Evolutionary conservation across 1,140 invertebrate species (phyloP).

Genomic region (Notospermus geniculatus): DNA sequence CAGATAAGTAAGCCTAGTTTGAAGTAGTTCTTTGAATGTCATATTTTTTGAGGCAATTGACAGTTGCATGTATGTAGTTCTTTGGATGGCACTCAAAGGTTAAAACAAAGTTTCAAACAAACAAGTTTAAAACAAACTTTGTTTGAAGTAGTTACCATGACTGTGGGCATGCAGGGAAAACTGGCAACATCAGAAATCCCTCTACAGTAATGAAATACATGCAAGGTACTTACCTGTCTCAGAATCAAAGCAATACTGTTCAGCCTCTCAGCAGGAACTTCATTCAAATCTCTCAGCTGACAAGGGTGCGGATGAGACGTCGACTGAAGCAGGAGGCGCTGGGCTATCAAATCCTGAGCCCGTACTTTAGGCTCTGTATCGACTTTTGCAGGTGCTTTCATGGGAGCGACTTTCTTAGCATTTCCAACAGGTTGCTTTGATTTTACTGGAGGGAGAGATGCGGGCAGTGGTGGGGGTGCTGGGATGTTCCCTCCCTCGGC

Average conservation of each 20-base stretch:
- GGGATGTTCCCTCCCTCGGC: conserved; percentile 18
- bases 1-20: too few species aligned
- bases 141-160: too few species aligned
- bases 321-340: conserved; percentile 27
- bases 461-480: conserved; percentile 22
- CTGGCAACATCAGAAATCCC: too few species aligned
- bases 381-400: conserved; percentile 7
- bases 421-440: conserved; percentile 10
- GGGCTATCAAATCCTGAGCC: conserved; percentile 26
- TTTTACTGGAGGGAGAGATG: background rate
- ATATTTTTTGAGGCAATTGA: too few species aligned
- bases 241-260: conserved; percentile 31
- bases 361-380: conserved; percentile 17
- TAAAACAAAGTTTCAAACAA: too few species aligned
- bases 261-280: conserved; percentile 20
- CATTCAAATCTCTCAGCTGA: conserved; percentile 26
- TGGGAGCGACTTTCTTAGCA: background rate
- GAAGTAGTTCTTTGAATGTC: too few species aligned
- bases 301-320: conserved; percentile 29
- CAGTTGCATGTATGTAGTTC: too few species aligned
- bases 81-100: too few species aligned
- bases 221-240: conserved; percentile 29
- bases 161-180: too few species aligned
- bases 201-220: too few species aligned
- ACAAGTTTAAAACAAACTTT: too few species aligned